Evolutionary conservation across 2,113 vertebrate genomes (phyloP).

Genomic region (Tachuris rubrigastra): DNA sequence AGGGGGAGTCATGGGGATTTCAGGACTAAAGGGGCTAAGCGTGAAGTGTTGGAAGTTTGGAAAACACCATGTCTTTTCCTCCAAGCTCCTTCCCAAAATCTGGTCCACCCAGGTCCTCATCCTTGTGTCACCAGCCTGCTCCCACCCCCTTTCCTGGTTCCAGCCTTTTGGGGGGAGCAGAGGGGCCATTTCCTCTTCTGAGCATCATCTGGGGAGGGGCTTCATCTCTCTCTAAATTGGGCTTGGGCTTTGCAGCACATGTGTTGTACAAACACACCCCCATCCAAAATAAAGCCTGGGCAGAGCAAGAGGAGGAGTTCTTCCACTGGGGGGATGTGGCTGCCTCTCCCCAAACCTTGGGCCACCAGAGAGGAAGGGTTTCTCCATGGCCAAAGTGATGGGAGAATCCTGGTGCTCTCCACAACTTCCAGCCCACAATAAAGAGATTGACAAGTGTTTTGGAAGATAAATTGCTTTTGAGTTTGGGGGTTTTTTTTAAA

Average conservation of each 20-base stretch:
- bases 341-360: background rate
- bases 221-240: background rate
- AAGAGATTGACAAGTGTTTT: background rate
- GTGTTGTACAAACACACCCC: background rate
- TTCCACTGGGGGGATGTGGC: background rate
- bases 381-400: background rate
- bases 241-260: background rate
- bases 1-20: accelerated
- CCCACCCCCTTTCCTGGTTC: background rate
- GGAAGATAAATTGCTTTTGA: background rate
- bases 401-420: accelerated
- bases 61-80: accelerated
- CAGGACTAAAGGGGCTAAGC: background rate
- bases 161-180: background rate
- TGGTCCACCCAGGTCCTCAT: background rate
- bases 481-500: background rate
- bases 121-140: background rate
- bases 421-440: background rate
- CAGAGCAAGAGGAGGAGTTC: background rate
- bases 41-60: background rate
- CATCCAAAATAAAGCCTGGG: background rate
- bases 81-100: background rate
- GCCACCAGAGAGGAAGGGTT: background rate
- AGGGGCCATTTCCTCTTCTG: background rate
- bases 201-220: background rate